phyloP scores from a whole-genome alignment of 2,797 vertebrate genomes.

The Anguilla pacifica region DNA sequence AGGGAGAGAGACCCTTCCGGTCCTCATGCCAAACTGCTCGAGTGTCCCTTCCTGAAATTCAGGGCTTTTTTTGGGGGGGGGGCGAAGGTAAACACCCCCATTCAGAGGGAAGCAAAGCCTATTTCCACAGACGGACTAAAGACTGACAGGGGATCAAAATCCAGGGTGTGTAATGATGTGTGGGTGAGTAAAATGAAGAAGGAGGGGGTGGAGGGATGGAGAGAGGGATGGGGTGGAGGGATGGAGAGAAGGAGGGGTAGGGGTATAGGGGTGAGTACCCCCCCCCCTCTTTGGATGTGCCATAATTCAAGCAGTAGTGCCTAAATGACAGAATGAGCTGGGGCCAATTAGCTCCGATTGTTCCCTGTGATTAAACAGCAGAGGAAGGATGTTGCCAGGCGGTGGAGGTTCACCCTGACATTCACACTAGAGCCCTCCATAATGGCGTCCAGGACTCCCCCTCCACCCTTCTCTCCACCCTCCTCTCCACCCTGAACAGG shows the following conservation, averaged over 20 bases:
- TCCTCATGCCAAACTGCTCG: not conserved
- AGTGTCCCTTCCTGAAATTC: not conserved
- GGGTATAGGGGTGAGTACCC: not conserved
- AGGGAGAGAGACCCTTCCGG: not conserved
- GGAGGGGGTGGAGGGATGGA: not conserved
- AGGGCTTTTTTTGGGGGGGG: not conserved
- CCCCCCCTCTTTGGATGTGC: not conserved
- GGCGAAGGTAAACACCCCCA: not conserved
- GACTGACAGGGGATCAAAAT: not conserved
- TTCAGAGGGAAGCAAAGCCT: not conserved
- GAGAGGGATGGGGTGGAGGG: not conserved
- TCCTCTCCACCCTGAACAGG: not conserved
- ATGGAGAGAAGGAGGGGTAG: not conserved
- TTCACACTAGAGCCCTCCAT: not conserved
- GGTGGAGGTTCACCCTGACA: not conserved
- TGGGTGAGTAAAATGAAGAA: not conserved
- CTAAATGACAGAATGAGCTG: not conserved
- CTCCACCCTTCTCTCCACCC: not conserved
- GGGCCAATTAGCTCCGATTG: slow-evolving; percentile 36
- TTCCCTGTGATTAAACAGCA: not conserved
- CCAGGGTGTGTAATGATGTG: not conserved
- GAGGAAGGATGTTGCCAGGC: not conserved
- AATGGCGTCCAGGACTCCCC: not conserved
- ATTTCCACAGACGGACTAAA: not conserved
- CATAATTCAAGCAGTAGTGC: not conserved